These are phyloP conservation scores for Synanthedon vespiformis DNA, from an alignment of 2,888 invertebrate species.

Conservation along the genomic window DNA sequence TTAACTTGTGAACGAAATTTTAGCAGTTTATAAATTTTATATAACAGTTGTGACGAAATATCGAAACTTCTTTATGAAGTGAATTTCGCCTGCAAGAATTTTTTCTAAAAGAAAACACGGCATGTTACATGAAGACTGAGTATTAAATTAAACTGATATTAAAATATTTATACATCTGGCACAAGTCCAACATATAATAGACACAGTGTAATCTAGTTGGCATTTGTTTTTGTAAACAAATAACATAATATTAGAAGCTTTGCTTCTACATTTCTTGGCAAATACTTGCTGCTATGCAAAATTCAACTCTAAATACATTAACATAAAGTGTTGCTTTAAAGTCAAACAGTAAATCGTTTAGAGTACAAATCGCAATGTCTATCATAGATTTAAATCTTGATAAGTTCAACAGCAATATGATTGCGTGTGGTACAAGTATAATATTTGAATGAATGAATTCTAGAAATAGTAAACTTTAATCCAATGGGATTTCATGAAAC, in stretches of 20 bases:
- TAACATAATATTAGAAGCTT: conserved; percentile 32
- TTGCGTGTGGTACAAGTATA: background rate
- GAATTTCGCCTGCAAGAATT: too few species aligned
- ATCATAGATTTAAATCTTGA: background rate
- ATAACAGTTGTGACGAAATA: too few species aligned
- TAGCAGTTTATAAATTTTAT: too few species aligned
- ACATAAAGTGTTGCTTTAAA: conserved; percentile 17
- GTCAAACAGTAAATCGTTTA: background rate
- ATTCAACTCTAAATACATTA: conserved; percentile 17
- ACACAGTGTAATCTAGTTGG: conserved; percentile 24
- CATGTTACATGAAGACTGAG: too few species aligned
- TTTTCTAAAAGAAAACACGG: too few species aligned
- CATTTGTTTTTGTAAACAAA: conserved; percentile 43
- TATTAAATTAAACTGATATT: too few species aligned
- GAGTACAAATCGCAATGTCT: background rate
- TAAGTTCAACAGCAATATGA: background rate
- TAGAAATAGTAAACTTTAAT: too few species aligned
- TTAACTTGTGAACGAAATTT: too few species aligned
- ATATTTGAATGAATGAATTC: too few species aligned
- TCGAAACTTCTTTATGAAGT: too few species aligned
- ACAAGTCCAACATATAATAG: conserved; percentile 1
- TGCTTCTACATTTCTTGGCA: conserved; percentile 28
- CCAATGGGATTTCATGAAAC: too few species aligned
- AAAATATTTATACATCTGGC: background rate
- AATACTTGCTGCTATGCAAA: conserved; percentile 17